Evolutionary conservation across 2,797 vertebrate species (phyloP).

Genomic region (Sebastolobus altivelis): DNA sequence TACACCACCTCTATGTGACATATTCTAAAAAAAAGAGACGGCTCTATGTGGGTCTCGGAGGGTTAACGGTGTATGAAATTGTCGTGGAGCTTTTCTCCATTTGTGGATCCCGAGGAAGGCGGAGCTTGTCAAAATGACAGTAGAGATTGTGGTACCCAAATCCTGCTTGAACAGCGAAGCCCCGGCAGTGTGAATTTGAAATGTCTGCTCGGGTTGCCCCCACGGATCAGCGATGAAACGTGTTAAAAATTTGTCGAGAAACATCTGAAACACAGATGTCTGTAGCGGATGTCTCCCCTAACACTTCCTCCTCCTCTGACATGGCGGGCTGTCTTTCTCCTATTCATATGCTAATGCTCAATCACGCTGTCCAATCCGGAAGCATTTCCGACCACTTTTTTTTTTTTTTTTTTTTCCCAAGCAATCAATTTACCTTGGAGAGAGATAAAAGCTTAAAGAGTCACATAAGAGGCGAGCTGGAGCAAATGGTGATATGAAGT

Average conservation of each 20-base stretch:
- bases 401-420: conserved; percentile 57
- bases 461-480: conserved; percentile 79
- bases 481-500: conserved; percentile 79
- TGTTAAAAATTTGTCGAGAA: conserved; percentile 73
- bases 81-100: conserved; percentile 20
- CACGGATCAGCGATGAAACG: conserved; percentile 69
- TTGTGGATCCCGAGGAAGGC: conserved; percentile 46
- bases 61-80: conserved; percentile 65
- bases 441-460: conserved; percentile 84
- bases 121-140: conserved; percentile 69
- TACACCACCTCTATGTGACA: no score
- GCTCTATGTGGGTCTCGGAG: neutral
- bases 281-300: conserved; percentile 76
- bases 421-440: conserved; percentile 85
- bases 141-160: conserved; percentile 58
- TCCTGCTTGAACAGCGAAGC: conserved; percentile 61
- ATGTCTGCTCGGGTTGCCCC: conserved; percentile 66
- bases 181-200: conserved; percentile 70
- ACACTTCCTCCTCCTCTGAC: conserved; percentile 79
- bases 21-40: no score
- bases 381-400: conserved; percentile 63
- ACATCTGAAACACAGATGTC: conserved; percentile 82
- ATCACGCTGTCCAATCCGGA: conserved; percentile 78
- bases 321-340: conserved; percentile 72
- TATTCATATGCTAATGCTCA: conserved; percentile 82